Conservation (phyloP, 23 tunicate species). For the Oikopleura albicans region DNA sequence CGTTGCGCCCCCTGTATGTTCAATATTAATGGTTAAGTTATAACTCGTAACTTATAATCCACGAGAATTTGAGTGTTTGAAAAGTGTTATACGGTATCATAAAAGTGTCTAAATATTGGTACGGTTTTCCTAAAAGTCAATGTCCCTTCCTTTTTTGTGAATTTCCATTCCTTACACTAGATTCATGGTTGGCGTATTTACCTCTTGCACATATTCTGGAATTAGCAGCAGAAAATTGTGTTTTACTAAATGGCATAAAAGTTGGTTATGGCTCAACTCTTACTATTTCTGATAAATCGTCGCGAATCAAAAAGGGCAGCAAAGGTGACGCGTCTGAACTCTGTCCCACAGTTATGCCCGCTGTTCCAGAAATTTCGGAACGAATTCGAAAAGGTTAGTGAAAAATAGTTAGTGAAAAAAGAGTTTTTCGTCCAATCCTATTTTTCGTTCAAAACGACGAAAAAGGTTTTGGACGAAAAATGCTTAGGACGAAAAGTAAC, state of each 20-base stretch:
- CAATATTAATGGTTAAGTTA: no score
- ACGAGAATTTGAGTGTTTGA: no score
- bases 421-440: no score
- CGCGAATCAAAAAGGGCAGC: slow-evolving; percentile 60
- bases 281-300: slow-evolving; percentile 62
- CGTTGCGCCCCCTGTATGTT: no score
- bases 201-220: slow-evolving; percentile 91
- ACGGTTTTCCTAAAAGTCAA: not conserved
- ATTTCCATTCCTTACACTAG: no score
- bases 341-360: slow-evolving; percentile 72
- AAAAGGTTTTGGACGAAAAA: no score
- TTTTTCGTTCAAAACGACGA: no score
- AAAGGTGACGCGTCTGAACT: slow-evolving; percentile 59
- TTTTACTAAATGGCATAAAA: slow-evolving; percentile 32
- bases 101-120: no score
- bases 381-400: slow-evolving; percentile 17
- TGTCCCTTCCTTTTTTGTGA: not conserved
- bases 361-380: slow-evolving; percentile 36
- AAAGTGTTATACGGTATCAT: no score
- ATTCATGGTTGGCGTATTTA: slow-evolving; percentile 61
- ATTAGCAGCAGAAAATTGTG: slow-evolving; percentile 46
- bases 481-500: no score
- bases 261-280: slow-evolving; percentile 73
- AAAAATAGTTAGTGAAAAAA: no score
- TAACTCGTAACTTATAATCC: no score